Evolutionary conservation across 2,888 invertebrate species (phyloP).

Genomic region (Tridacna gigas): DNA sequence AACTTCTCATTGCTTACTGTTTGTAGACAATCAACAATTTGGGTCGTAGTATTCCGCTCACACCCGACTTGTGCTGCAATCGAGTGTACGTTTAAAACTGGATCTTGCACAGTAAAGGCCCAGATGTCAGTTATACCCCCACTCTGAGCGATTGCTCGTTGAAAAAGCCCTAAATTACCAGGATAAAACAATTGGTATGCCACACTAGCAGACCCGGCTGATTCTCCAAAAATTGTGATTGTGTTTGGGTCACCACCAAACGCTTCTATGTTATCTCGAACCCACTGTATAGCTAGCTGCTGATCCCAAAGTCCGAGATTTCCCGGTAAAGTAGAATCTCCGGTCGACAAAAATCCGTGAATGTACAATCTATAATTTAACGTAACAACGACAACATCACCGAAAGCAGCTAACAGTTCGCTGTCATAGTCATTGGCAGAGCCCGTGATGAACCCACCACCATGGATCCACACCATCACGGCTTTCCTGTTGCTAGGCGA

Average conservation of each 20-base stretch:
- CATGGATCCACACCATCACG: slow-evolving; percentile 60
- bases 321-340: slow-evolving; percentile 58
- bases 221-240: slow-evolving; percentile 73
- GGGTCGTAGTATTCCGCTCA: not conserved
- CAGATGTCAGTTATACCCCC: slow-evolving; percentile 40
- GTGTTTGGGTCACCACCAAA: slow-evolving; percentile 68
- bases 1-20: not conserved
- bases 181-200: slow-evolving; percentile 66
- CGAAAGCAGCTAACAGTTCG: slow-evolving; percentile 35
- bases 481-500: slow-evolving; percentile 4
- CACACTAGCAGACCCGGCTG: slow-evolving; percentile 71
- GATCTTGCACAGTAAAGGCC: not conserved
- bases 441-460: slow-evolving; percentile 51
- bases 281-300: slow-evolving; percentile 70
- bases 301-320: slow-evolving; percentile 76
- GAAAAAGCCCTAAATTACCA: slow-evolving; percentile 48
- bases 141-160: slow-evolving; percentile 66
- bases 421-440: slow-evolving; percentile 34
- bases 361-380: slow-evolving; percentile 67
- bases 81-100: not conserved
- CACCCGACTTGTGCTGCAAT: slow-evolving; percentile 19
- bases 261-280: slow-evolving; percentile 66
- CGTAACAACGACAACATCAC: slow-evolving; percentile 64
- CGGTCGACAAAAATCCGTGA: slow-evolving; percentile 69
- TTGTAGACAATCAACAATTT: slow-evolving; percentile 34